Evolutionary conservation across 2,797 vertebrate species (phyloP).

Genomic region (Cryptoblepharus egeriae): DNA sequence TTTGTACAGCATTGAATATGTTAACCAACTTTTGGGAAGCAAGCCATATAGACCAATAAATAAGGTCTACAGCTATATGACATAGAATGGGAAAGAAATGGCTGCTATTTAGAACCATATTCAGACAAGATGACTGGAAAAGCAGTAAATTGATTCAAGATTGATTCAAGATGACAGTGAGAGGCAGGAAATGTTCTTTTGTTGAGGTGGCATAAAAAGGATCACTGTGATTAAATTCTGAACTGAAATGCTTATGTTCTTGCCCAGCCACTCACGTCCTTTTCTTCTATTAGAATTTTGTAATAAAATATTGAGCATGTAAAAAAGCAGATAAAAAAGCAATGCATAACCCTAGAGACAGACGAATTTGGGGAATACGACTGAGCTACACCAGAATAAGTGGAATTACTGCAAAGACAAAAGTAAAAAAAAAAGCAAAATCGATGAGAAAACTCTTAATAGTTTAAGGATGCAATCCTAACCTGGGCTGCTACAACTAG

Average conservation of each 20-base stretch:
- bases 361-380: not conserved
- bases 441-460: not conserved
- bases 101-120: rapidly evolving
- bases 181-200: not conserved
- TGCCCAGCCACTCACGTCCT: not conserved
- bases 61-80: not conserved
- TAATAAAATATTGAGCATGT: too few species aligned
- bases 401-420: not conserved
- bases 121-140: not conserved
- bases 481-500: too few species aligned
- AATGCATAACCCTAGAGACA: not conserved
- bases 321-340: too few species aligned
- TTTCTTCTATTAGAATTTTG: not conserved
- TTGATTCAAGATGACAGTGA: rapidly evolving
- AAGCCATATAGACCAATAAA: not conserved
- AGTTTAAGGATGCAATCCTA: too few species aligned
- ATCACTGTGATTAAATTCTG: not conserved
- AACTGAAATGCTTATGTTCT: not conserved
- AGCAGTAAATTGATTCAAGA: not conserved
- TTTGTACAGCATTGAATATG: not conserved
- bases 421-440: not conserved
- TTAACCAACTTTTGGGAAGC: not conserved
- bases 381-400: not conserved
- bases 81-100: not conserved
- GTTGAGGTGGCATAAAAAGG: not conserved